phyloP scores from a whole-genome alignment of 1,140 invertebrate genomes.

The Orchestia grillus region DNA sequence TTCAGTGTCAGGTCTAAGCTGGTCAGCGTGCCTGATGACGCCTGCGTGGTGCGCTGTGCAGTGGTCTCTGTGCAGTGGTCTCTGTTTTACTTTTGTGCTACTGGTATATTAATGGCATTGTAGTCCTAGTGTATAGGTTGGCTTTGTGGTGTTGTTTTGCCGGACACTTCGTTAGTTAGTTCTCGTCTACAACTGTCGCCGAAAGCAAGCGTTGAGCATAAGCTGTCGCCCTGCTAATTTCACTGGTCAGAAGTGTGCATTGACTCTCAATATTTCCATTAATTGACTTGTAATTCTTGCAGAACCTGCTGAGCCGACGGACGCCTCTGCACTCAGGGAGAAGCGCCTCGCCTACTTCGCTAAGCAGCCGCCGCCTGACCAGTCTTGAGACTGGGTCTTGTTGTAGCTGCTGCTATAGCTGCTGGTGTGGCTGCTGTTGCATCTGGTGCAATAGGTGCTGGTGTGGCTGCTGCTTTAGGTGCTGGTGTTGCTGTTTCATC shows the following conservation, averaged over 20 bases:
- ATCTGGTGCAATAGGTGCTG: not conserved
- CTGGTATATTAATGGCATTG: not conserved
- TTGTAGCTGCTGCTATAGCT: not conserved
- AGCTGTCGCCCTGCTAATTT: not conserved
- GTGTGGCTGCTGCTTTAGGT: not conserved
- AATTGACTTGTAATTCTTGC: not conserved
- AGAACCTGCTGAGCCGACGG: not conserved
- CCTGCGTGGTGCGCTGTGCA: too few relatives aligned
- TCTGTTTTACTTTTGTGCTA: too few relatives aligned
- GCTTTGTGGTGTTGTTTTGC: too few relatives aligned
- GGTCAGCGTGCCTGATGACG: too few relatives aligned
- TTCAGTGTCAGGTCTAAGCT: too few relatives aligned
- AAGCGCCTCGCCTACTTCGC: not conserved
- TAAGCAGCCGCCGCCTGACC: not conserved
- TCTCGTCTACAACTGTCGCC: not conserved
- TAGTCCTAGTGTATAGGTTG: not conserved
- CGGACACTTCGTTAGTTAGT: not conserved
- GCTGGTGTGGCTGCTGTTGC: not conserved
- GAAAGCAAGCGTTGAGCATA: not conserved
- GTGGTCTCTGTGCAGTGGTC: too few relatives aligned
- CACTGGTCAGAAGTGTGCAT: not conserved
- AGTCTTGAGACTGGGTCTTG: not conserved
- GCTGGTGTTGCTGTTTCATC: not conserved
- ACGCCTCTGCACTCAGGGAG: not conserved
- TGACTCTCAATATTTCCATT: not conserved